A percentile compares a stretch with the other conserved stretches of the same genome.
Evolutionary conservation across 2,113 vertebrate genomes (phyloP).

Genomic region (Corythornis vintsioides): DNA sequence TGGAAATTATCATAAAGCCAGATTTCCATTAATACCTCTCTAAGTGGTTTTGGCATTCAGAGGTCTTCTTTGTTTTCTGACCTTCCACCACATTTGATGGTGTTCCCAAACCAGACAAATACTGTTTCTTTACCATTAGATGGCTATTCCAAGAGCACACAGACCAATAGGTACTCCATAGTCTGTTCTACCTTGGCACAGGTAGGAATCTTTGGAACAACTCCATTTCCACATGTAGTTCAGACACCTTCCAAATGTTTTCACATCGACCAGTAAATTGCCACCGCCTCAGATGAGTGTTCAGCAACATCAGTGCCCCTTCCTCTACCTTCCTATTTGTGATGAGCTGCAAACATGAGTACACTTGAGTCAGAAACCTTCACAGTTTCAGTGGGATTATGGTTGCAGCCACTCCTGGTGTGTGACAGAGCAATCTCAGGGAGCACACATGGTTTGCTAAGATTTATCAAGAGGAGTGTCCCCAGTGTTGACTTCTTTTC

Average conservation of each 20-base stretch:
- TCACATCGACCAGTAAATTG: neutral
- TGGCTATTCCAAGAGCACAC: neutral
- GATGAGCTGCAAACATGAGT: neutral
- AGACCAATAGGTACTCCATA: neutral
- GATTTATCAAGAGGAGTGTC: neutral
- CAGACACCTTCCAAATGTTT: neutral
- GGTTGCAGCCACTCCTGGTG: neutral
- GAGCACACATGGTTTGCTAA: neutral
- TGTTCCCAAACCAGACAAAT: neutral
- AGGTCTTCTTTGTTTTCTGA: conserved; percentile 1
- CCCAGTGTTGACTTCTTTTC: neutral
- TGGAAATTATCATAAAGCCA: neutral
- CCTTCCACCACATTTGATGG: neutral
- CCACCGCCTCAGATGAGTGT: neutral
- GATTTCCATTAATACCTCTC: conserved; percentile 4
- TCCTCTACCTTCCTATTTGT: neutral
- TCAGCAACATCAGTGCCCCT: neutral
- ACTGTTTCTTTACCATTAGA: neutral
- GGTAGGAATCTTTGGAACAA: neutral
- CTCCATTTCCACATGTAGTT: neutral
- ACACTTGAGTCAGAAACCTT: neutral
- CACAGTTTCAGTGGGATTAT: neutral
- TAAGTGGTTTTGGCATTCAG: neutral
- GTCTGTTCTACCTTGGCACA: neutral
- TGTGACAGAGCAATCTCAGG: neutral